These are phyloP conservation scores for Ectropis crepuscularia DNA, from an alignment of 2,888 invertebrate species.

Conservation along the genomic window DNA sequence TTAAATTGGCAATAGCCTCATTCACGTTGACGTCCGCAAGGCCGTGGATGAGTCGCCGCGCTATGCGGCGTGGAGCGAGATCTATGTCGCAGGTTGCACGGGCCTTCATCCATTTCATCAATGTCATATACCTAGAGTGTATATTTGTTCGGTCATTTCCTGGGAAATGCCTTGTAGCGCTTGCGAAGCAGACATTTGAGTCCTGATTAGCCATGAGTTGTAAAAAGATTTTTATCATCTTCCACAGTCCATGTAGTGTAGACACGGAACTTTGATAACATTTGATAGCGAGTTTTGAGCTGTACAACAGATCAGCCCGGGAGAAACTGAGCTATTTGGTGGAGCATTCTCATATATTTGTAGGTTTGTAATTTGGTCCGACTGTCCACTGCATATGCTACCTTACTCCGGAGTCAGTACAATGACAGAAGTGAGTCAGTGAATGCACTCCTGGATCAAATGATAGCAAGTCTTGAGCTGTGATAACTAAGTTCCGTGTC, in stretches of 20 bases:
- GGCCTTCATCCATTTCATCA: slow-evolving; percentile 79
- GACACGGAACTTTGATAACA: slow-evolving; percentile 69
- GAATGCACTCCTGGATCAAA: slow-evolving; percentile 75
- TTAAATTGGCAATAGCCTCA: slow-evolving; percentile 66
- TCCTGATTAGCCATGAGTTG: slow-evolving; percentile 81
- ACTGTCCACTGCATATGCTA: slow-evolving; percentile 86
- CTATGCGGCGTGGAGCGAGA: slow-evolving; percentile 69
- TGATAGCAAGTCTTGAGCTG: too few relatives aligned
- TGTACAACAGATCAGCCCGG: slow-evolving; percentile 87
- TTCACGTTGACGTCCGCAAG: slow-evolving; percentile 59
- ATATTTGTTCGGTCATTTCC: slow-evolving; percentile 84
- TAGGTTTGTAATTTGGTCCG: slow-evolving; percentile 88
- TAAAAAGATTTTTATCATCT: slow-evolving; percentile 86
- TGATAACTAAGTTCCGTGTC: slow-evolving; percentile 67
- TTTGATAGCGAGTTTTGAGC: slow-evolving; percentile 84
- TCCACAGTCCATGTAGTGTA: slow-evolving; percentile 85
- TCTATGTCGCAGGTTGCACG: slow-evolving; percentile 70
- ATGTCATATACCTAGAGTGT: slow-evolving; percentile 84
- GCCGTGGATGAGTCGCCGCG: slow-evolving; percentile 61
- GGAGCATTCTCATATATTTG: slow-evolving; percentile 72
- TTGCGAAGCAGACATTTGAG: slow-evolving; percentile 59
- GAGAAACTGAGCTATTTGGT: slow-evolving; percentile 81
- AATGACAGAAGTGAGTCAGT: slow-evolving; percentile 84
- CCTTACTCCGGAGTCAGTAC: slow-evolving; percentile 90
- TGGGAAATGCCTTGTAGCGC: slow-evolving; percentile 79